Conservation (phyloP, 2,113 vertebrate species). For the Melanocharis versteri region DNA sequence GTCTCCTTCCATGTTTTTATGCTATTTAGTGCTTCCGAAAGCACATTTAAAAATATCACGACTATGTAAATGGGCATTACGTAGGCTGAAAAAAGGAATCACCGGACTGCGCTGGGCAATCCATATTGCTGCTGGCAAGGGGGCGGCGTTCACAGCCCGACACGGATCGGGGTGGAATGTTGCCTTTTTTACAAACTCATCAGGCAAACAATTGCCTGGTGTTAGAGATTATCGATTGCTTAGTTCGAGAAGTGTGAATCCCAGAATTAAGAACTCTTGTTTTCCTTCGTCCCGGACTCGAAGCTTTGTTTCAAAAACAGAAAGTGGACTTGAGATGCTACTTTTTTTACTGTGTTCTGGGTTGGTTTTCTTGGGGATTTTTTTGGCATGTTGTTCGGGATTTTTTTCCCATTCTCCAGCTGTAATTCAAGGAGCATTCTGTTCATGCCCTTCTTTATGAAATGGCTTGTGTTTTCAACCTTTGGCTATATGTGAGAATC, state of each 20-base stretch:
- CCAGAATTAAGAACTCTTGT: not conserved
- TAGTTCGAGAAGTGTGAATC: not conserved
- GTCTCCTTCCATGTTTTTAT: not conserved
- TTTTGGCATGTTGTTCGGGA: not conserved
- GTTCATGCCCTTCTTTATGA: not conserved
- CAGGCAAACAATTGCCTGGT: not conserved
- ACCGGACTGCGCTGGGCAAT: not conserved
- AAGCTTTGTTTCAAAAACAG: not conserved
- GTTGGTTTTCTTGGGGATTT: not conserved
- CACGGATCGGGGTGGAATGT: not conserved
- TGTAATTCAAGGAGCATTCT: not conserved
- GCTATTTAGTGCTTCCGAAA: not conserved
- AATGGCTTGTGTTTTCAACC: not conserved
- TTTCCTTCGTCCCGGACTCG: not conserved
- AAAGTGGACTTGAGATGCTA: not conserved
- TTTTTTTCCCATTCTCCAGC: not conserved
- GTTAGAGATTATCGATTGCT: not conserved
- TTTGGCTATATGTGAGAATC: not conserved
- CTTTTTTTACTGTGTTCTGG: not conserved
- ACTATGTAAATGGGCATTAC: not conserved
- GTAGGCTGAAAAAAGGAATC: constrained; percentile 20
- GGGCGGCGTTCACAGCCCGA: not conserved
- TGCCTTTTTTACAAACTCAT: not conserved
- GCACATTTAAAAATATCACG: not conserved
- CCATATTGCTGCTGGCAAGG: not conserved